Percentiles rank a stretch among this genome's conserved stretches.
These are phyloP conservation scores for Sclerodermus sp. DNA, from an alignment of 2,888 invertebrate species.

Conservation along the genomic window DNA sequence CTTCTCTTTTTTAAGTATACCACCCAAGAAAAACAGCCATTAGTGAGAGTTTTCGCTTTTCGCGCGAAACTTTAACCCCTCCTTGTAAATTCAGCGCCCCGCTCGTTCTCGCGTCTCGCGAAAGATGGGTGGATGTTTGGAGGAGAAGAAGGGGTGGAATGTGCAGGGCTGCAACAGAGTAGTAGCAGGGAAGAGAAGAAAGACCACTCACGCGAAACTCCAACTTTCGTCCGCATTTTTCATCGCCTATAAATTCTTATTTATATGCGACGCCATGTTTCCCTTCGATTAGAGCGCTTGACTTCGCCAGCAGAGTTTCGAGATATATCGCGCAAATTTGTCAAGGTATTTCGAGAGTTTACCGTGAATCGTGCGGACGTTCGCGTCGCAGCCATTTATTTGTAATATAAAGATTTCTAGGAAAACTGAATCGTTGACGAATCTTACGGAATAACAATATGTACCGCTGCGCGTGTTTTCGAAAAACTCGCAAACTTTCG, in stretches of 20 bases:
- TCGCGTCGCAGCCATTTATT: no score
- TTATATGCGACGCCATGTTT: slow-evolving; percentile 55
- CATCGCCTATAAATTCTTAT: slow-evolving; percentile 58
- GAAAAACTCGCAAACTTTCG: no score
- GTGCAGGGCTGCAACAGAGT: no score
- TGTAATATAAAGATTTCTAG: no score
- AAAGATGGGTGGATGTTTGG: neutral
- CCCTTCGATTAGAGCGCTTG: slow-evolving; percentile 47
- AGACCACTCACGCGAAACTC: slow-evolving; percentile 40
- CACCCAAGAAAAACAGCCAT: slow-evolving; percentile 58
- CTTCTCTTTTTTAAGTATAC: slow-evolving; percentile 50
- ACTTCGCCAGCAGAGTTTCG: slow-evolving; percentile 20
- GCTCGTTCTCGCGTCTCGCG: neutral
- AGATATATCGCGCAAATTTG: slow-evolving; percentile 35
- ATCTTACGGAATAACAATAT: no score
- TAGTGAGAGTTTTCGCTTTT: slow-evolving; percentile 58
- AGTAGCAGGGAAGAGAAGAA: slow-evolving; percentile 21
- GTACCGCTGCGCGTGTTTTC: no score
- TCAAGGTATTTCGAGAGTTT: slow-evolving; percentile 27
- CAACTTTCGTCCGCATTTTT: slow-evolving; percentile 52
- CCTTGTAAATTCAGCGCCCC: slow-evolving; percentile 15
- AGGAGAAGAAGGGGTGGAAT: slow-evolving; percentile 6
- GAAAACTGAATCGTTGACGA: no score
- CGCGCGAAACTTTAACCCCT: slow-evolving; percentile 52
- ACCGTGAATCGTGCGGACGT: no score